phyloP scores from a whole-genome alignment of 2,113 vertebrate species.

The Rallus limicola region DNA sequence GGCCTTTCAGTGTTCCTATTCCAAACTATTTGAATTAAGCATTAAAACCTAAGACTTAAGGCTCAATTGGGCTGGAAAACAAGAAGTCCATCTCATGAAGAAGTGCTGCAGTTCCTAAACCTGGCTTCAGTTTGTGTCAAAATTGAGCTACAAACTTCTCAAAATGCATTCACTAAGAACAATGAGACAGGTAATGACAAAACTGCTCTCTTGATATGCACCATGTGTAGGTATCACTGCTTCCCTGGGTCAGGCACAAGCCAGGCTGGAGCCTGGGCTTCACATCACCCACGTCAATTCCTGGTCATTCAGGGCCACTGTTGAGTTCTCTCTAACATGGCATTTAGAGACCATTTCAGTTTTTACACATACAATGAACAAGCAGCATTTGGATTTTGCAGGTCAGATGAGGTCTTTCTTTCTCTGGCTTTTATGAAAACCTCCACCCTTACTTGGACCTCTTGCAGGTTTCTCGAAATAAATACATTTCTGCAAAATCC shows the following conservation, averaged over 20 bases:
- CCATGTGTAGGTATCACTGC: fast-evolving
- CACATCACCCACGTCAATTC: fast-evolving
- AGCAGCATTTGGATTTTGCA: background rate
- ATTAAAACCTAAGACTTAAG: background rate
- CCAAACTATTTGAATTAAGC: background rate
- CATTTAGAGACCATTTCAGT: background rate
- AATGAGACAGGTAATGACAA: background rate
- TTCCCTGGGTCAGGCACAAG: background rate
- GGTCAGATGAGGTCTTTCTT: slow-evolving; percentile 34
- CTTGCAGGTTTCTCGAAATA: slow-evolving; percentile 1
- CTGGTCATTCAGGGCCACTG: background rate
- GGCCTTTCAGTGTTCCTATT: background rate
- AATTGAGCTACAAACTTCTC: background rate
- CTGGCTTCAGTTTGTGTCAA: background rate
- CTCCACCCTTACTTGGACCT: background rate
- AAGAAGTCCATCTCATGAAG: background rate
- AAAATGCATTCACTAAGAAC: background rate
- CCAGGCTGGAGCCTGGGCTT: background rate
- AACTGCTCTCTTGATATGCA: fast-evolving
- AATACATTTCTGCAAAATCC: slow-evolving; percentile 8
- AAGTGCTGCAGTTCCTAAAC: background rate
- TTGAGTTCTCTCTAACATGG: background rate
- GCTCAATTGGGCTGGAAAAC: background rate
- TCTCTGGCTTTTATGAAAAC: slow-evolving; percentile 4
- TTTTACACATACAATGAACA: background rate